phyloP scores from a whole-genome alignment of 2,797 vertebrate genomes.

The Sebastiscus tertius region DNA sequence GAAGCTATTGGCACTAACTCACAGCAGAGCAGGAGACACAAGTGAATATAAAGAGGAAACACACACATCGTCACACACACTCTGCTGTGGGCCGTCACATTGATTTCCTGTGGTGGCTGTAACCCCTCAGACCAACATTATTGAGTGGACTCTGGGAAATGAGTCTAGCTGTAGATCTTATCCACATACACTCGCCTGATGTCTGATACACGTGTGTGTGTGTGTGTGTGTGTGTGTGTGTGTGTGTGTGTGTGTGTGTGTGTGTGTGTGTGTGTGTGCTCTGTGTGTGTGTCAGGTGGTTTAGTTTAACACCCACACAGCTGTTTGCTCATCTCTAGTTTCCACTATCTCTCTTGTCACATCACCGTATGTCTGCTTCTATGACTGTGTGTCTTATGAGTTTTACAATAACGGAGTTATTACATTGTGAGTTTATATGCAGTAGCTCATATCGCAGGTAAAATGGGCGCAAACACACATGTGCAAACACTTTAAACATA shows the following conservation, averaged over 20 bases:
- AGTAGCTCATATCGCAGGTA: not conserved
- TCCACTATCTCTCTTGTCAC: not conserved
- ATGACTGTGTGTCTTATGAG: not conserved
- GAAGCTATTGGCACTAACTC: not conserved
- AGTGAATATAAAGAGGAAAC: not conserved
- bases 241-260: constrained; percentile 9
- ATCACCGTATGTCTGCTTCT: not conserved
- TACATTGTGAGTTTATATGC: not conserved
- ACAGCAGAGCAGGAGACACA: not conserved
- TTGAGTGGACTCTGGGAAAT: constrained; percentile 44
- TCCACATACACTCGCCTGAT: constrained; percentile 12
- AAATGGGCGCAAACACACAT: not conserved
- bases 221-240: constrained; percentile 7
- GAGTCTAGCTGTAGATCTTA: constrained; percentile 43
- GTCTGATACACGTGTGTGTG: not conserved
- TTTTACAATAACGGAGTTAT: constrained; percentile 9
- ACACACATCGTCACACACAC: not conserved
- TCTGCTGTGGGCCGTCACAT: not conserved
- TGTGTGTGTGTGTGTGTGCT: constrained; percentile 10
- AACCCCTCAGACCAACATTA: constrained; percentile 32
- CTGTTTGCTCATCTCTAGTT: constrained; percentile 15
- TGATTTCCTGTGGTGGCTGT: constrained; percentile 48
- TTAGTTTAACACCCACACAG: not conserved
- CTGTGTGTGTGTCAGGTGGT: not conserved
- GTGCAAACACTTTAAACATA: not conserved